Evolutionary conservation across 2,113 vertebrate genomes (phyloP), one percentile per base, ranked within the genome.

Genomic region (Neoarius graeffei): DNA sequence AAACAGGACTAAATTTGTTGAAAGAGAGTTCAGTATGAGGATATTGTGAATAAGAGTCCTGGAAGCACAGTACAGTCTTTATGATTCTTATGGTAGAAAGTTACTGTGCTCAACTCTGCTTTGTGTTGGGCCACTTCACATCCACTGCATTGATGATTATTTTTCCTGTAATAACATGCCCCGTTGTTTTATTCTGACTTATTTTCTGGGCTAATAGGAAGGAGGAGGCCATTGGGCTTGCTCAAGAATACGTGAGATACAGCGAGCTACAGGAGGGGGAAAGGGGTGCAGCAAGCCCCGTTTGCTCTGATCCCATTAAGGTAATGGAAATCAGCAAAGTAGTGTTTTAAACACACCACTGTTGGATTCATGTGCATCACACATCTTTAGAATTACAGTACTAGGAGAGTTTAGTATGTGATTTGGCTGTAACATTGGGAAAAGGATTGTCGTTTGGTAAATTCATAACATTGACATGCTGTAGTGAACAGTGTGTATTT

Each of bases 161-260:
- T 76, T 76, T 25, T 42, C 48, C 20, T 74, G 20, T 42, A 42
- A 42, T 7, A 48, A 4, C 17, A 42, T 74, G 35, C 7, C 71
- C 35, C 17, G 42, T 76, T 50, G 74, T 25, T 23, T 23, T 52
- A 25, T 52, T 77, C 42, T 50, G 9, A 6, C 1, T 76, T 13
- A 42, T 74, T 42, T 17, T 56, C 59, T 82, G 88, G 83, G 7
- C 17, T 64, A 64, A 67, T n/a, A 99, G 98, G 90, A 89, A 93
- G 20, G 95, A 96, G 5, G 97, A 97, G 74, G 97, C 97, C 0
- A 92, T 93, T 20, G 91, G 92, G 23, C 90, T 99, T 20, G 90
- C 97, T 83, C 86, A 57, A 1, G 97, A 97, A 20, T 97, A 95
- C 88, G 89, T 95, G 82, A 95, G 94, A 79, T 94, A 91, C 71